phyloP scores from a whole-genome alignment of 2,113 vertebrate genomes.

The Loxodonta africana region DNA sequence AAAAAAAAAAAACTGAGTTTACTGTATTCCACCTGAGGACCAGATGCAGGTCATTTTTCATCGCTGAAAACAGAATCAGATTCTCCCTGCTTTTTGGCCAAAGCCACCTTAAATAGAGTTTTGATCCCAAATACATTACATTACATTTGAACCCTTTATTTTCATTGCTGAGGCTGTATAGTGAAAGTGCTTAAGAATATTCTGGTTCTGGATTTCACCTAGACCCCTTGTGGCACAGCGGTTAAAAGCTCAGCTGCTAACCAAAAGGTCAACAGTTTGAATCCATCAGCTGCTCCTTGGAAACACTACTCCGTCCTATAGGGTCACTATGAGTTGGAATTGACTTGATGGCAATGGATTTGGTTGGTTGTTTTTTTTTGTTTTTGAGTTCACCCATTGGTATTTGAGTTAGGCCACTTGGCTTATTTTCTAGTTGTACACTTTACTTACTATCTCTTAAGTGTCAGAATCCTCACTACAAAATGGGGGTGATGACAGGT shows the following conservation, averaged over 20 bases:
- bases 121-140: neutral
- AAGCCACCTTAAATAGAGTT: neutral
- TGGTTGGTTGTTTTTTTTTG: too few species aligned
- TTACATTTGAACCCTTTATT: neutral
- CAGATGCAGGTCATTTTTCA: neutral
- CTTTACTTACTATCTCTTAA: neutral
- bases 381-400: neutral
- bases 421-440: neutral
- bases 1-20: neutral
- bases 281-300: too few species aligned
- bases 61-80: neutral
- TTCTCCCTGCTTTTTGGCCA: neutral
- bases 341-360: too few species aligned
- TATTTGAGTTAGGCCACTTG: neutral
- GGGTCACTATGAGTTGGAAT: too few species aligned
- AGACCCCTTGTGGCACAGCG: too few species aligned
- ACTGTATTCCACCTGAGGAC: neutral
- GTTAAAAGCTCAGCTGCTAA: too few species aligned
- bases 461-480: conserved; percentile 8
- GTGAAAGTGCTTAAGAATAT: neutral
- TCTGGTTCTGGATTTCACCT: neutral
- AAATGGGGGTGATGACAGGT: neutral
- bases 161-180: neutral
- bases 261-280: too few species aligned
- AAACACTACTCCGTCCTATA: too few species aligned